Conservation (phyloP, 2,113 vertebrate species). For the Ophthalmotilapia sp. region DNA sequence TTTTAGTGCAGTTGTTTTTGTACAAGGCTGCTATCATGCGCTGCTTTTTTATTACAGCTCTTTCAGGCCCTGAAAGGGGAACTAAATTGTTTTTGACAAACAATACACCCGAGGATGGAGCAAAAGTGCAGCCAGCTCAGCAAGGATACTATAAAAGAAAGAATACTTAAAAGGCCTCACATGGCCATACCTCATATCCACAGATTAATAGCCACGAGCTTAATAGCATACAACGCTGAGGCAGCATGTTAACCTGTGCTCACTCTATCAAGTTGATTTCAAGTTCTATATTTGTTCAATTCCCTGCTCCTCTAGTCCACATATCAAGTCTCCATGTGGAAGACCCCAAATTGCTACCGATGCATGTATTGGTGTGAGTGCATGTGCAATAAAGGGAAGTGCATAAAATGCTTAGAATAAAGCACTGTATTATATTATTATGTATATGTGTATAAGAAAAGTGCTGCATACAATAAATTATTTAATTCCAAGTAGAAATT, state of each 20-base stretch:
- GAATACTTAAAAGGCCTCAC: background rate
- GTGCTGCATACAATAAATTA: background rate
- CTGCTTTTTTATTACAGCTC: background rate
- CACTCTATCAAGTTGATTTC: constrained; percentile 12
- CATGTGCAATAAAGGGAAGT: background rate
- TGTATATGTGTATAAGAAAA: background rate
- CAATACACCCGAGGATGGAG: background rate
- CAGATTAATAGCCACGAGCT: background rate
- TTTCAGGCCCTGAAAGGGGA: background rate
- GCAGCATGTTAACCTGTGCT: background rate
- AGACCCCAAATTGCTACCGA: background rate
- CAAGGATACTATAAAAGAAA: background rate
- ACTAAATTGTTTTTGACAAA: constrained; percentile 4
- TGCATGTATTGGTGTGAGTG: background rate
- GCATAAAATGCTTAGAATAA: background rate
- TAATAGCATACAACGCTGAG: background rate
- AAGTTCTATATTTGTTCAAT: constrained; percentile 2
- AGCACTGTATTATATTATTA: background rate
- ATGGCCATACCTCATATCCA: background rate
- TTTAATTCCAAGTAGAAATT: background rate
- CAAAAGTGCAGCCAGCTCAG: background rate
- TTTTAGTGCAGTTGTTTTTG: background rate
- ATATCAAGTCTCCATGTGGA: background rate
- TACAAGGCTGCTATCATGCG: background rate
- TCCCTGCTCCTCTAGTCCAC: background rate